These are phyloP conservation scores for Adelges cooleyi DNA, from an alignment of 1,140 invertebrate species.

Conservation along the genomic window DNA sequence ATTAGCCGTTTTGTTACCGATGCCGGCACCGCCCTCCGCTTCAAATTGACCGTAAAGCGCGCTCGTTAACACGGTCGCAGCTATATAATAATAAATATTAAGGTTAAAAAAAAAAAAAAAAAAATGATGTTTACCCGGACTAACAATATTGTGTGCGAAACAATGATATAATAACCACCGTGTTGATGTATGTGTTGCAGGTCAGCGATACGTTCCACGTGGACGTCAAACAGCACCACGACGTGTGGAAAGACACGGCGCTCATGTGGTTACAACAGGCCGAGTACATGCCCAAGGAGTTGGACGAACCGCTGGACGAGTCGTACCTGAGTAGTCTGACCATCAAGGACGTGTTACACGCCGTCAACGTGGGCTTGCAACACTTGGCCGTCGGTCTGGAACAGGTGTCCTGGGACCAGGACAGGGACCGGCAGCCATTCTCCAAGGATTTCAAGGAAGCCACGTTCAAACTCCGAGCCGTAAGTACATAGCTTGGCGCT, in stretches of 20 bases:
- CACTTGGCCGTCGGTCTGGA: conserved; percentile 53
- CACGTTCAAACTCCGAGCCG: conserved; percentile 45
- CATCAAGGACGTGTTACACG: conserved; percentile 41
- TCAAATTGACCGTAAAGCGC: too few relatives aligned
- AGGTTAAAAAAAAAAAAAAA: too few relatives aligned
- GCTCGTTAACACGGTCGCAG: too few relatives aligned
- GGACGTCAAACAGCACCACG: conserved; percentile 39
- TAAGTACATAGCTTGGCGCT: too few relatives aligned
- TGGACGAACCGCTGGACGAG: conserved; percentile 39
- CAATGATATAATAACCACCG: too few relatives aligned
- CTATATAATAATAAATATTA: too few relatives aligned
- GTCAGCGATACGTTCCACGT: conserved; percentile 43
- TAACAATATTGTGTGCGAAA: too few relatives aligned
- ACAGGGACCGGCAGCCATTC: conserved; percentile 42
- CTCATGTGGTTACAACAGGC: conserved; percentile 45
- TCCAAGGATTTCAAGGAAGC: conserved; percentile 44
- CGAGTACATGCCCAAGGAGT: conserved; percentile 41
- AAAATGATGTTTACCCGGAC: too few relatives aligned
- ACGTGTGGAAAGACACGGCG: conserved; percentile 40
- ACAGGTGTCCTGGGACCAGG: conserved; percentile 52
- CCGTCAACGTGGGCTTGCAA: conserved; percentile 50
- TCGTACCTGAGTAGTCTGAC: conserved; percentile 40
- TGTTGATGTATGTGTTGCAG: conserved; percentile 41
- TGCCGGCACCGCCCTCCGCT: too few relatives aligned
- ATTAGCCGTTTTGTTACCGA: too few relatives aligned